Conservation (phyloP, 2,888 invertebrate genomes). For the Trissoscelio sp. region DNA sequence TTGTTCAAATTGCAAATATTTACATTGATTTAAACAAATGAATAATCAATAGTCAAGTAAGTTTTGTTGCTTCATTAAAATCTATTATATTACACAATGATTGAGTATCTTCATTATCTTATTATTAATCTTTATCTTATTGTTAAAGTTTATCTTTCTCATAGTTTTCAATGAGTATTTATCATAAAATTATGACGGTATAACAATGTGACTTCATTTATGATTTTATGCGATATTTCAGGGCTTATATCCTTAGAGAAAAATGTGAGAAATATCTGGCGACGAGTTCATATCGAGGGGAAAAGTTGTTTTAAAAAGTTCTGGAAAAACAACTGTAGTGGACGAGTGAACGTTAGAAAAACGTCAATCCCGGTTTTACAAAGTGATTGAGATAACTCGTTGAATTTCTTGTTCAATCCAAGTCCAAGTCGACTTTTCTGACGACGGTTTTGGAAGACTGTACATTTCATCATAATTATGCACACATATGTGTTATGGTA, state of each 20-base stretch:
- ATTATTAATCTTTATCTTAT: too few relatives aligned
- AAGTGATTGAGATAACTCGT: background rate
- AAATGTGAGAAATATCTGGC: background rate
- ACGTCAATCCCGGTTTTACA: constrained; percentile 1
- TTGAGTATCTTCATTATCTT: constrained; percentile 24
- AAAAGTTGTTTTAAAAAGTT: constrained; percentile 4
- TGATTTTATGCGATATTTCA: constrained; percentile 38
- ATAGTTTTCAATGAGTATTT: constrained; percentile 17
- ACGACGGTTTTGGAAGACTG: constrained; percentile 57
- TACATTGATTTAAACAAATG: constrained; percentile 18
- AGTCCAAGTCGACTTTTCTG: constrained; percentile 23
- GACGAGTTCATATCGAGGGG: background rate
- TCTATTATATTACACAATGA: constrained; percentile 44
- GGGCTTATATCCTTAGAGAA: constrained; percentile 17
- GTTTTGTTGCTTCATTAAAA: constrained; percentile 4
- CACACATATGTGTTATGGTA: constrained; percentile 39
- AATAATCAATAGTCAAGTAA: background rate
- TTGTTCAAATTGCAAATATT: constrained; percentile 10
- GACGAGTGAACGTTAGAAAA: background rate
- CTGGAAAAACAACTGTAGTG: background rate
- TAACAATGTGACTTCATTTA: constrained; percentile 40
- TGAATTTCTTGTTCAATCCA: background rate
- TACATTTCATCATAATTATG: constrained; percentile 51
- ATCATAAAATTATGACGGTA: constrained; percentile 37
- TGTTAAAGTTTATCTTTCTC: constrained; percentile 20